phyloP scores from a whole-genome alignment of 2,797 vertebrate species.

The Dendrocincla fuliginosa region DNA sequence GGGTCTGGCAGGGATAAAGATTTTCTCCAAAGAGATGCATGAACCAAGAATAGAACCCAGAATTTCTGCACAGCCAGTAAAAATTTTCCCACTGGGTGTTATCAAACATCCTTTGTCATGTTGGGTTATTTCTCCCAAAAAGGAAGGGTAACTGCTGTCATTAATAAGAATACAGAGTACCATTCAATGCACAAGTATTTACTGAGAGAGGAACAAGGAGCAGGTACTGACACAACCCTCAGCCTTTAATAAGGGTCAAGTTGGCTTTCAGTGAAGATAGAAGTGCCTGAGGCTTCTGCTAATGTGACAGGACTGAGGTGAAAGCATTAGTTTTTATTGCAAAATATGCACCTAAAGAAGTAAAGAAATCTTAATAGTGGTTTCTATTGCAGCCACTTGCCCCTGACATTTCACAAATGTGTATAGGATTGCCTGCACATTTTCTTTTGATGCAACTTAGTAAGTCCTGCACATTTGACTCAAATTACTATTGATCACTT shows the following conservation, averaged over 20 bases:
- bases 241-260: neutral
- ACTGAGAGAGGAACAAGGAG: neutral
- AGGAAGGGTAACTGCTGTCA: neutral
- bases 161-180: neutral
- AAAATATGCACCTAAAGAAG: neutral
- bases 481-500: neutral
- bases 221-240: neutral
- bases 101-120: neutral
- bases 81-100: neutral
- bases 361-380: neutral
- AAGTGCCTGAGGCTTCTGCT: neutral
- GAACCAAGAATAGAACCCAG: neutral
- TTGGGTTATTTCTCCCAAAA: neutral
- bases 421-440: neutral
- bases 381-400: neutral
- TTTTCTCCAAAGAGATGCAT: neutral
- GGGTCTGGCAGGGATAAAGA: neutral
- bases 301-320: neutral
- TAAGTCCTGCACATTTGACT: neutral
- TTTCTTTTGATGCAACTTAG: neutral
- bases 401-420: neutral
- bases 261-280: neutral
- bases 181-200: neutral
- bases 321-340: neutral
- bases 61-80: neutral